phyloP scores from a whole-genome alignment of 2,113 vertebrate genomes.

The Baryphthengus martii region DNA sequence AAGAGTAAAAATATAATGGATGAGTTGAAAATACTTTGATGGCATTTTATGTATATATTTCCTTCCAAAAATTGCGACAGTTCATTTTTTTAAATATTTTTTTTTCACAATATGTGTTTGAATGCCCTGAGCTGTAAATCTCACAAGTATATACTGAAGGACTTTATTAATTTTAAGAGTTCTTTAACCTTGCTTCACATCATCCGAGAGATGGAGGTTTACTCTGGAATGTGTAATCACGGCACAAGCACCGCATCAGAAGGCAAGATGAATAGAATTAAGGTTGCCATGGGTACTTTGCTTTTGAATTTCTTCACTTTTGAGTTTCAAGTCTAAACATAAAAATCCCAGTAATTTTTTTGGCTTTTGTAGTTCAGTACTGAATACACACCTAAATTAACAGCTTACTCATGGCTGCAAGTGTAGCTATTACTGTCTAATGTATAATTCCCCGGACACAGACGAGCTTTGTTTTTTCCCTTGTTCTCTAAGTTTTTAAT shows the following conservation, averaged over 20 bases:
- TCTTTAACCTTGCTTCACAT: conserved; percentile 21
- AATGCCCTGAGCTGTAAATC: background rate
- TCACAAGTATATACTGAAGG: background rate
- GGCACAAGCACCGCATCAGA: background rate
- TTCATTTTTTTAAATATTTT: background rate
- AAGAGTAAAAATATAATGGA: background rate
- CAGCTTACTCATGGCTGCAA: background rate
- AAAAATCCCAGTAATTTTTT: conserved; percentile 23
- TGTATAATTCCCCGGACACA: background rate
- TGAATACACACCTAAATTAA: conserved; percentile 34
- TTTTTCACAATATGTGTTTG: background rate
- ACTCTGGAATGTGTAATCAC: background rate
- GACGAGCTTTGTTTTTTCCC: conserved; percentile 25
- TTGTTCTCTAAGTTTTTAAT: conserved; percentile 54
- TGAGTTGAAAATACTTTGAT: background rate
- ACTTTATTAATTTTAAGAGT: conserved; percentile 4
- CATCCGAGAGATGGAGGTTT: background rate
- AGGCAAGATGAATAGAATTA: conserved; percentile 20
- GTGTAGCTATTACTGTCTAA: conserved; percentile 26
- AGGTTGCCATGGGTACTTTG: conserved; percentile 22
- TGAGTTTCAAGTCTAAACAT: conserved; percentile 44
- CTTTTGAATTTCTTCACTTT: conserved; percentile 1
- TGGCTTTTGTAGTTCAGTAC: conserved; percentile 14
- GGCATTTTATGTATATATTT: background rate
- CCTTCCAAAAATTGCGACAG: background rate